Conservation (phyloP, 2,113 vertebrate species). For the Notechis scutatus region DNA sequence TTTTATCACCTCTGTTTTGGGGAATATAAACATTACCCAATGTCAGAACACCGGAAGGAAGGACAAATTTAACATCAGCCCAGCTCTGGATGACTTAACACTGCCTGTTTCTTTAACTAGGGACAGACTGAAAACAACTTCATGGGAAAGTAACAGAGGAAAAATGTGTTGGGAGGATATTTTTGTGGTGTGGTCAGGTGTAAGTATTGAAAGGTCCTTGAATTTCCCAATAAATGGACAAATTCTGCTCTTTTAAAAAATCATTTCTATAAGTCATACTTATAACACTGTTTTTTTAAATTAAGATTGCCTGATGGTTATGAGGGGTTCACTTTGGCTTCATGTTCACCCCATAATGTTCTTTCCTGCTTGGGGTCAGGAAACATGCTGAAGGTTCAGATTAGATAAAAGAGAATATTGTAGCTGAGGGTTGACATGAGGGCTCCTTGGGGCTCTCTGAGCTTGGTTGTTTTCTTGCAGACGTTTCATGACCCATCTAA, state of each 20-base stretch:
- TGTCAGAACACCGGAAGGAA: background rate
- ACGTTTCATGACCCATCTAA: background rate
- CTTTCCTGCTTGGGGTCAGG: background rate
- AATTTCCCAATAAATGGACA: background rate
- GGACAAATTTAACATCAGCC: background rate
- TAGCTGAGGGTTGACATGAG: background rate
- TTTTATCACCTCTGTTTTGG: background rate
- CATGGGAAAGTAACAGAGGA: background rate
- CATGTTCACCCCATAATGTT: background rate
- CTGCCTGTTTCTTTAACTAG: background rate
- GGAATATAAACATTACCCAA: background rate
- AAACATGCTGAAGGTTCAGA: background rate
- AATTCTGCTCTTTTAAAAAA: background rate
- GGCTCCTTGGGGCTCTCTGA: background rate
- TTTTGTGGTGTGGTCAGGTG: background rate
- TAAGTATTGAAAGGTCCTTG: background rate
- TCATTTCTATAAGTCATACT: background rate
- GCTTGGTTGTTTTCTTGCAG: background rate
- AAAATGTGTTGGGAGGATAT: background rate
- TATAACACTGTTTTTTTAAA: background rate
- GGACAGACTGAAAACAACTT: background rate
- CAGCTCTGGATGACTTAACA: background rate
- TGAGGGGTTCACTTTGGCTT: background rate
- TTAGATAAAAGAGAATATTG: background rate
- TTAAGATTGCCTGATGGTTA: background rate